These are phyloP conservation scores for Ichneumoninae sp. DNA, from an alignment of 2,888 invertebrate species.

Conservation along the genomic window DNA sequence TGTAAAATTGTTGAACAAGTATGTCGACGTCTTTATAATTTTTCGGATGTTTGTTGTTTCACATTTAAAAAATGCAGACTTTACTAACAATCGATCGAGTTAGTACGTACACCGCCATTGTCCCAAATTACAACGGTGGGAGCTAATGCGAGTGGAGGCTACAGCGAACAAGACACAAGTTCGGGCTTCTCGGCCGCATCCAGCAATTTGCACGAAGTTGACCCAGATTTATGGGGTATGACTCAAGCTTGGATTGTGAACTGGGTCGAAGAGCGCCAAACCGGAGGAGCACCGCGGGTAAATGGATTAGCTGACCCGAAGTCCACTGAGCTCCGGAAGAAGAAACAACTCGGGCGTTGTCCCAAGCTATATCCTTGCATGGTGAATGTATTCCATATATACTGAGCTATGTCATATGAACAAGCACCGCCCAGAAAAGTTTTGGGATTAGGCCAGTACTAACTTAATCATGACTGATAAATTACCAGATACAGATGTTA, in stretches of 20 bases:
- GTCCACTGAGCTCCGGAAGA: slow-evolving; percentile 17
- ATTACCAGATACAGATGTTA: background rate
- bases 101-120: background rate
- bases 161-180: slow-evolving; percentile 38
- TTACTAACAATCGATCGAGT: slow-evolving; percentile 4
- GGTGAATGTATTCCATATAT: slow-evolving; percentile 37
- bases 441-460: background rate
- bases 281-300: slow-evolving; percentile 24
- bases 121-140: slow-evolving; percentile 37
- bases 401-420: background rate
- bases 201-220: slow-evolving; percentile 58
- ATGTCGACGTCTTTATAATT: too few relatives aligned
- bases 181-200: slow-evolving; percentile 25
- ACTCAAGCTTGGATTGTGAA: slow-evolving; percentile 33
- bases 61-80: background rate
- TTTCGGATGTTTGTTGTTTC: background rate
- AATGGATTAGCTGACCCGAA: slow-evolving; percentile 37
- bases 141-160: slow-evolving; percentile 20
- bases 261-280: slow-evolving; percentile 29
- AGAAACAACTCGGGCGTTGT: slow-evolving; percentile 57
- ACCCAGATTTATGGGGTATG: slow-evolving; percentile 56
- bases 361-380: slow-evolving; percentile 26
- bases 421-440: background rate
- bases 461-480: background rate
- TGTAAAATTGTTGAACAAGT: too few relatives aligned